Percentiles rank a stretch among this genome's conserved stretches.
Conservation (phyloP, 1,140 invertebrate species). For the Caenorhabditis remanei region DNA sequence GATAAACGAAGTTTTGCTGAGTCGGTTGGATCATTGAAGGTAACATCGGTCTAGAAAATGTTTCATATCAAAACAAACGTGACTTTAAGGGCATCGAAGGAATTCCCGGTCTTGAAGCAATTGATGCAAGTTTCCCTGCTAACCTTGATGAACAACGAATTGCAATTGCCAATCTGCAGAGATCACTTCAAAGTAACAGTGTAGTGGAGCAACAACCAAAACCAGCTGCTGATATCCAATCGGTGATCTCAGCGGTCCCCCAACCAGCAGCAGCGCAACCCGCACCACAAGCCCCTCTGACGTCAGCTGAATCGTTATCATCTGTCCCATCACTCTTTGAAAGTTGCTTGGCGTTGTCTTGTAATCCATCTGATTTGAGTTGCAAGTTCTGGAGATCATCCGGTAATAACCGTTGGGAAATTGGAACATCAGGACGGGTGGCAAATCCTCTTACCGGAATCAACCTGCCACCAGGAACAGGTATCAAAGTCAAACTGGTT, state of each 20-base stretch:
- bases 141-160: constrained; percentile 47
- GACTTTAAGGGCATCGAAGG: constrained; percentile 33
- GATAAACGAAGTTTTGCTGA: constrained; percentile 12
- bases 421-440: constrained; percentile 58
- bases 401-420: constrained; percentile 66
- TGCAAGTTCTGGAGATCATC: constrained; percentile 66
- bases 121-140: constrained; percentile 37
- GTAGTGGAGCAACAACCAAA: constrained; percentile 13
- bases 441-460: constrained; percentile 67
- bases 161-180: constrained; percentile 31
- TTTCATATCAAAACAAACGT: no score
- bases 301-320: constrained; percentile 55
- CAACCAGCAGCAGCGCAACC: constrained; percentile 1
- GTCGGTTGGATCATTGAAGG: constrained; percentile 60
- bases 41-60: not conserved
- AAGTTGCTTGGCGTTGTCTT: constrained; percentile 66
- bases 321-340: constrained; percentile 58
- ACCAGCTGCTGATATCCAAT: not conserved
- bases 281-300: not conserved
- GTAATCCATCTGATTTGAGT: constrained; percentile 65
- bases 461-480: constrained; percentile 64
- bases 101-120: constrained; percentile 54
- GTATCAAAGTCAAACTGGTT: constrained; percentile 41
- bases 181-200: constrained; percentile 46
- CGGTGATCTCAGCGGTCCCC: not conserved